A percentile compares a stretch with the other conserved stretches of the same genome.
These are phyloP conservation scores for Crotalus helleri DNA, from an alignment of 2,113 vertebrate genomes.

Conservation along the genomic window DNA sequence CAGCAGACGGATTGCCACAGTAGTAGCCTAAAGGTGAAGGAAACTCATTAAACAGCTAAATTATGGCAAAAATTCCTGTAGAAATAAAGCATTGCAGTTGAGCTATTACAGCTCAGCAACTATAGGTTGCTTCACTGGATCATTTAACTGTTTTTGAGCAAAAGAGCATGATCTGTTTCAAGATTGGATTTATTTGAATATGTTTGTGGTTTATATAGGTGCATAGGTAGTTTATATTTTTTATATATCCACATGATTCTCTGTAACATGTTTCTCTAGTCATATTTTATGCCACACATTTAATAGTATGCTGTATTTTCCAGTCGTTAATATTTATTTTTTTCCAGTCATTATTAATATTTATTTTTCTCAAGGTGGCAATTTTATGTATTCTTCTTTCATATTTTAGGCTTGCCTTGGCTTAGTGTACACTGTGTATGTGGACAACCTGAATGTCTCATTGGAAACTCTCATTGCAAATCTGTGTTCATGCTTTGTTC, in stretches of 20 bases:
- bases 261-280: constrained; percentile 30
- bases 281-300: constrained; percentile 1
- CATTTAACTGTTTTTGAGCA: not conserved
- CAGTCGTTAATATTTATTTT: constrained; percentile 30
- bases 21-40: not conserved
- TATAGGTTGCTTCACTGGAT: not conserved
- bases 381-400: constrained; percentile 36
- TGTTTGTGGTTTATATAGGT: fast-evolving
- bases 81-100: not conserved
- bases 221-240: constrained; percentile 3
- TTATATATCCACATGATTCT: constrained; percentile 41
- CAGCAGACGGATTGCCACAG: not conserved
- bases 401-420: constrained; percentile 88
- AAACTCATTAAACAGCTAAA: not conserved
- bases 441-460: constrained; percentile 87
- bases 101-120: not conserved
- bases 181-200: not conserved
- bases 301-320: not conserved
- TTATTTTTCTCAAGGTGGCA: constrained; percentile 24
- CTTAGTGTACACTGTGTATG: constrained; percentile 91
- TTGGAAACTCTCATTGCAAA: constrained; percentile 90
- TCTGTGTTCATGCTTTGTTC: constrained; percentile 89
- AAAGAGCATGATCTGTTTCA: not conserved
- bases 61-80: not conserved
- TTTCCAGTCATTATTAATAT: constrained; percentile 23